Evolutionary conservation across 1,140 invertebrate species (phyloP), one percentile per base, ranked within the genome.

Genomic region (Solenopsis invicta): DNA sequence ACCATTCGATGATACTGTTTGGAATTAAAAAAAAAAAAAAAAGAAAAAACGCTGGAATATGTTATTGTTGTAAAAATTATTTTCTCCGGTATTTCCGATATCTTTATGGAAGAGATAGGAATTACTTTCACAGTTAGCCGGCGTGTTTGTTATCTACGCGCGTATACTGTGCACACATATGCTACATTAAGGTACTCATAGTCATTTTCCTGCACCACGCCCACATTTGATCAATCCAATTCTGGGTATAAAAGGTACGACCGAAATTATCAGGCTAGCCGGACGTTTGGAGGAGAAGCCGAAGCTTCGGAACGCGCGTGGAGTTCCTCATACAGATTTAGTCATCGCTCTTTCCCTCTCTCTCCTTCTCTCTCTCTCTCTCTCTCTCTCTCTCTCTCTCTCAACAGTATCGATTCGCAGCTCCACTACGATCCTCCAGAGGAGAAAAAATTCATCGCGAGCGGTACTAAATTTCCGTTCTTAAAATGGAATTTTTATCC

Each of bases 151-250:
- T 62, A 75, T 75, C 54, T 74, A 80, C 29, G 64, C 48, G 18
- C 48, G 24, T 75, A 62, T 74, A 56, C 8, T 18, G 41, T 61
- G 41, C 67, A 75, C 67, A 75, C 56, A 13, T 84, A 48, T 41
- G 41, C 54, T 61, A 61, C 18, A 18, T 75, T 29, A 41, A 61
- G 24, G 5, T 41, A 48, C 34, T 80, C 62, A n/a, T 67, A 69
- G 52, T 74, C 75, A 77, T 89, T 56, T 71, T 89, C 74, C 56
- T 64, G 85, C 59, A 76, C 86, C 81, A 84, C 48, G 66, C 66
- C 88, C 82, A 89, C 88, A 66, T 84, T 59, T 72, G 64, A 64
- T 37, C 85, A 89, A 90, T 89, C 74, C 88, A 87, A 90, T 90
- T 69, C 66, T 69, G 85, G 64, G 67, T 71, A 89, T 89, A 90